Evolutionary conservation across 2,888 invertebrate species (phyloP).

Genomic region (Parthenolecanium corni): DNA sequence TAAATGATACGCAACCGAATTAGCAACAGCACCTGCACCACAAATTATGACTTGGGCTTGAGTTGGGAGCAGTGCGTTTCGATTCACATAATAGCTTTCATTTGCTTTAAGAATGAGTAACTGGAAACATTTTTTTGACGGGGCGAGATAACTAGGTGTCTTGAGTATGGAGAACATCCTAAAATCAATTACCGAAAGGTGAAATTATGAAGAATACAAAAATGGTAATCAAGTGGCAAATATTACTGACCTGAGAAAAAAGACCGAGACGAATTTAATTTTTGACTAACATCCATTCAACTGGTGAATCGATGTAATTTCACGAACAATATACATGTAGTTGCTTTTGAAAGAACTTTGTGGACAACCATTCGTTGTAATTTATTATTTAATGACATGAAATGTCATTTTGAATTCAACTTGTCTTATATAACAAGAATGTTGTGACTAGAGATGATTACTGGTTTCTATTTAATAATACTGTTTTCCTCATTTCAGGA

Average conservation of each 20-base stretch:
- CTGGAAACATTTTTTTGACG: neutral
- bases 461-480: no score
- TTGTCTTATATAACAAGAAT: no score
- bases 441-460: no score
- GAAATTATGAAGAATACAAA: neutral
- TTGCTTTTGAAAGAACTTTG: no score
- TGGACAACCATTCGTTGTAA: no score
- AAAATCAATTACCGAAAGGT: neutral
- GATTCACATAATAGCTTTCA: neutral
- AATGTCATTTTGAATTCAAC: no score
- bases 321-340: no score
- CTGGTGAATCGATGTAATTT: no score
- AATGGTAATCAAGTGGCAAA: neutral
- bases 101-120: neutral
- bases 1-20: conserved; percentile 63
- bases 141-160: neutral
- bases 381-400: no score
- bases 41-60: conserved; percentile 49
- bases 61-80: conserved; percentile 35
- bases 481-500: no score
- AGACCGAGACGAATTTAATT: neutral
- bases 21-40: conserved; percentile 60
- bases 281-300: no score
- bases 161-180: neutral
- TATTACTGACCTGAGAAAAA: neutral